Evolutionary conservation across 2,888 invertebrate genomes (phyloP).

Genomic region (Crioceris asparagi): DNA sequence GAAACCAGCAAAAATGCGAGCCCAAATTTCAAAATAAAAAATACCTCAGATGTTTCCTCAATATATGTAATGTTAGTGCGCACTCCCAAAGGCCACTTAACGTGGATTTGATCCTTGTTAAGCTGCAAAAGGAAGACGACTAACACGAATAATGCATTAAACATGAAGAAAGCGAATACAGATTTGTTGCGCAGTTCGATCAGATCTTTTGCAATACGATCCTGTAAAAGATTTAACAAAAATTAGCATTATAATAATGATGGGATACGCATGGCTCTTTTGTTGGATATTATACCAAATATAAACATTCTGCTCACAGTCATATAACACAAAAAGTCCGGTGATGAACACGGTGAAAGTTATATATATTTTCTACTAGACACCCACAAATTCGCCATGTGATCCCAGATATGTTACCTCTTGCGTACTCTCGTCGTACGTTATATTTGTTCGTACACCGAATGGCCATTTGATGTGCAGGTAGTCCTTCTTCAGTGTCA

Average conservation of each 20-base stretch:
- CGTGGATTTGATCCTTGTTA: slow-evolving; percentile 96
- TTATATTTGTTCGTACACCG: slow-evolving; percentile 88
- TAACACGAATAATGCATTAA: slow-evolving; percentile 98
- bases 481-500: slow-evolving; percentile 96
- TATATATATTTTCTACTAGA: too few relatives aligned
- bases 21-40: slow-evolving; percentile 16
- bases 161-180: slow-evolving; percentile 97
- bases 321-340: too few relatives aligned
- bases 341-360: too few relatives aligned
- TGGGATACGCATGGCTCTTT: too few relatives aligned
- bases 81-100: slow-evolving; percentile 93
- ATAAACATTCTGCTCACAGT: too few relatives aligned
- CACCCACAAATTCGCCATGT: slow-evolving; percentile 23
- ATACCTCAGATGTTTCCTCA: slow-evolving; percentile 87
- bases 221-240: too few relatives aligned
- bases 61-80: slow-evolving; percentile 90
- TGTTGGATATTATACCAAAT: too few relatives aligned
- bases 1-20: slow-evolving; percentile 13
- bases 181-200: slow-evolving; percentile 94
- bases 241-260: too few relatives aligned
- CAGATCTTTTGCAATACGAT: slow-evolving; percentile 80
- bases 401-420: slow-evolving; percentile 64
- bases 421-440: slow-evolving; percentile 79
- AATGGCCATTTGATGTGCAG: slow-evolving; percentile 95
- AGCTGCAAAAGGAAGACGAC: slow-evolving; percentile 98